These are phyloP conservation scores for Macropodus opercularis DNA, from an alignment of 2,797 vertebrate species.

Conservation along the genomic window DNA sequence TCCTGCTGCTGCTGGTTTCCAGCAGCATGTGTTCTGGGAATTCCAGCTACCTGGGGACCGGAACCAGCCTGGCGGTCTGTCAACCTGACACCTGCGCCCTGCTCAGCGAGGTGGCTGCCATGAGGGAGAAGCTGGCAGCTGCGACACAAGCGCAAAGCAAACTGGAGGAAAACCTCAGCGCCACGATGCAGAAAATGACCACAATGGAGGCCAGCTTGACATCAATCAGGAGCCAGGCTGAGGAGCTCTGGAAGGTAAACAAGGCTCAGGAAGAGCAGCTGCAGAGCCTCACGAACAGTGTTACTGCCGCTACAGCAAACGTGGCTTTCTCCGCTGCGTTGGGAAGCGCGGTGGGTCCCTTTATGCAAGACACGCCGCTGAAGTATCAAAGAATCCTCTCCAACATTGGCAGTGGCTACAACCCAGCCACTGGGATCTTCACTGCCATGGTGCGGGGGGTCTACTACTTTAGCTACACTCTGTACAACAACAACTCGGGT, in stretches of 20 bases:
- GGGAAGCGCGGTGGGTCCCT: slow-evolving; percentile 5
- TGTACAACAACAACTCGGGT: slow-evolving; percentile 13
- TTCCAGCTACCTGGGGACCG: slow-evolving; percentile 29
- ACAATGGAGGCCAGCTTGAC: not conserved
- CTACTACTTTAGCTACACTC: slow-evolving; percentile 35
- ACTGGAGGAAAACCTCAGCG: not conserved
- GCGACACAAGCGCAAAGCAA: not conserved
- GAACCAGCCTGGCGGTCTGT: slow-evolving; percentile 32
- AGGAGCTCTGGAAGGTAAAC: slow-evolving; percentile 13
- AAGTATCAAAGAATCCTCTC: slow-evolving; percentile 14
- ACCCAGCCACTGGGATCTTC: slow-evolving; percentile 24
- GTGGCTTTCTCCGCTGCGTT: slow-evolving; percentile 18
- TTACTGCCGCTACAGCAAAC: not conserved
- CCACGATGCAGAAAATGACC: slow-evolving; percentile 24
- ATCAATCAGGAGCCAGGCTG: not conserved
- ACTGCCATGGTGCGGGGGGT: not conserved
- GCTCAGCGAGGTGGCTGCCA: slow-evolving; percentile 40
- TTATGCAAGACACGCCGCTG: not conserved
- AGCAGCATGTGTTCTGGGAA: slow-evolving; percentile 30
- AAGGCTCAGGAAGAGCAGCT: slow-evolving; percentile 6
- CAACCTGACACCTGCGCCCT: slow-evolving; percentile 60
- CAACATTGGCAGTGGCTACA: slow-evolving; percentile 22
- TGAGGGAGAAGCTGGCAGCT: slow-evolving; percentile 36
- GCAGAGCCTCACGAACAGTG: not conserved
- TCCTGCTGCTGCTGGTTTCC: slow-evolving; percentile 31